These are phyloP conservation scores for Eunapius fragilis DNA, from an alignment of 37 sponge, comb jelly and placozoan genomes.

Conservation along the genomic window DNA sequence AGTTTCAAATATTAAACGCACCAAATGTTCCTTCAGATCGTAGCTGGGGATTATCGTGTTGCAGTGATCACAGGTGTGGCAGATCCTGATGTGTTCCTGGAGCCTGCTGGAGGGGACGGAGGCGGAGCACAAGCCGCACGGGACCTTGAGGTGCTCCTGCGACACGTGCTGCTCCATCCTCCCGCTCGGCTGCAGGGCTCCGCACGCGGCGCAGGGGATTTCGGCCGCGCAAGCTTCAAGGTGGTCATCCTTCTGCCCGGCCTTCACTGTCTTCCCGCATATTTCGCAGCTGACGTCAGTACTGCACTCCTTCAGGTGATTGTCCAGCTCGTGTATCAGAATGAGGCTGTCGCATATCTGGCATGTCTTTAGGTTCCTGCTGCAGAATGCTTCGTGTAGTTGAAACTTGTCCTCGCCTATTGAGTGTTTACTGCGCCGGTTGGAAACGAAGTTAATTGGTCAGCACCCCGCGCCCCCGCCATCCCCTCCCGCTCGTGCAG, in stretches of 20 bases:
- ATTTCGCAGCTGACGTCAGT: background rate
- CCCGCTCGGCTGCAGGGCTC: background rate
- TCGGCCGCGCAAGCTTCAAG: background rate
- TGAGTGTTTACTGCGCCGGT: background rate
- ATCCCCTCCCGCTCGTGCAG: too few species aligned
- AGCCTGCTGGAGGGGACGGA: background rate
- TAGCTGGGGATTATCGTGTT: background rate
- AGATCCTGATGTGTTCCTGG: background rate
- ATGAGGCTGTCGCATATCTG: background rate
- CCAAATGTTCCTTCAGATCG: background rate
- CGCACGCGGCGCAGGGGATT: background rate
- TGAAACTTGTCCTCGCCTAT: background rate
- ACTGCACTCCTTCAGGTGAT: background rate
- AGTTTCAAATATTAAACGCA: too few species aligned
- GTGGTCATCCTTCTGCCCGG: background rate
- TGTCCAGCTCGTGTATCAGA: background rate
- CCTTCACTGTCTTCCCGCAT: background rate
- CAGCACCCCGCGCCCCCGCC: too few species aligned
- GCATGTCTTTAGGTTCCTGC: background rate
- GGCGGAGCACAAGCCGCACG: background rate
- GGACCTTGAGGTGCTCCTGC: background rate
- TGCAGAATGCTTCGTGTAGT: background rate
- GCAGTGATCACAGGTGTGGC: background rate
- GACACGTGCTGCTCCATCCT: background rate
- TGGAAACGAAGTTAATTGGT: too few species aligned